phyloP scores from a whole-genome alignment of 1,140 invertebrate genomes.

The Listronotus bonariensis region DNA sequence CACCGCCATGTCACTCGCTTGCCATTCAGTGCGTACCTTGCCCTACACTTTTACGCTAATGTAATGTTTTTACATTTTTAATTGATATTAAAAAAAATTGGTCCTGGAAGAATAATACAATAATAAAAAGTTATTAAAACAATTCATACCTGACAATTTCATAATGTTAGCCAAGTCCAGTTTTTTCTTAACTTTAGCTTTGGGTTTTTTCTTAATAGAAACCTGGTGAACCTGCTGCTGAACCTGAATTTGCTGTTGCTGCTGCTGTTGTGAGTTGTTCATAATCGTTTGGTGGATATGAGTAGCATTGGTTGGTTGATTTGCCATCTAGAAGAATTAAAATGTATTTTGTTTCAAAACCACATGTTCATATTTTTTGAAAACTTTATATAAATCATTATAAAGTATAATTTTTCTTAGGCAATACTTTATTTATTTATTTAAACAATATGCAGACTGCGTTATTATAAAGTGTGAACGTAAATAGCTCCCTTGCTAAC shows the following conservation, averaged over 20 bases:
- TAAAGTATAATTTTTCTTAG: too few relatives aligned
- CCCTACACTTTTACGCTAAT: too few relatives aligned
- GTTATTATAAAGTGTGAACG: too few relatives aligned
- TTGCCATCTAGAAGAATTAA: constrained; percentile 32
- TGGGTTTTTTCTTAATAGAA: constrained; percentile 50
- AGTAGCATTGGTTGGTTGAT: constrained; percentile 42
- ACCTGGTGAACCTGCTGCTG: constrained; percentile 32
- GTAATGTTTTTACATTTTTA: too few relatives aligned
- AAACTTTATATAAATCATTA: too few relatives aligned
- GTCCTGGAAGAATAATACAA: neutral
- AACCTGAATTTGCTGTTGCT: constrained; percentile 33
- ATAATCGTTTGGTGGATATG: constrained; percentile 37
- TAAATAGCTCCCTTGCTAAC: too few relatives aligned
- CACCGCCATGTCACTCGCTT: too few relatives aligned
- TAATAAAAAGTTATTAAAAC: neutral
- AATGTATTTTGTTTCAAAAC: too few relatives aligned
- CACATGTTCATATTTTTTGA: too few relatives aligned
- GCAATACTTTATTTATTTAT: too few relatives aligned
- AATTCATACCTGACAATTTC: constrained; percentile 55
- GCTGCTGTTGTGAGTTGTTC: constrained; percentile 36
- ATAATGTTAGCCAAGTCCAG: constrained; percentile 63
- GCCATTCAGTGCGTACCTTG: neutral
- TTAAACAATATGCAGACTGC: too few relatives aligned
- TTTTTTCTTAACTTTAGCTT: constrained; percentile 57
- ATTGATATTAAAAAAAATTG: too few relatives aligned